These are phyloP conservation scores for Agonopterix subpropinquella DNA, from an alignment of 2,888 invertebrate species.

Conservation along the genomic window DNA sequence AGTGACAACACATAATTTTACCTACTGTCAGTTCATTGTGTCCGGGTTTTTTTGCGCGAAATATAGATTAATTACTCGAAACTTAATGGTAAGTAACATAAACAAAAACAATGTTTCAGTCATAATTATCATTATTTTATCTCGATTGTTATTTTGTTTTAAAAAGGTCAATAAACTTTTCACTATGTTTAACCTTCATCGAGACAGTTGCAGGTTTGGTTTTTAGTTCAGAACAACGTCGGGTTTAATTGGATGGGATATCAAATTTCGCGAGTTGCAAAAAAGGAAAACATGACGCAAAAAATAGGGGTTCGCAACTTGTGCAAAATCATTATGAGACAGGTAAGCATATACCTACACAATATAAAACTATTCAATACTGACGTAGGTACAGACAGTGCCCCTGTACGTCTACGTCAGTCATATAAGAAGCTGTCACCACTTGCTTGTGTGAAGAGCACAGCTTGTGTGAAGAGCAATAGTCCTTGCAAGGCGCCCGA, in stretches of 20 bases:
- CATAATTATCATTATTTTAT: background rate
- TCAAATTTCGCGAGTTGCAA: constrained; percentile 6
- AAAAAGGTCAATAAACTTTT: constrained; percentile 2
- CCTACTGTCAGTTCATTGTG: constrained; percentile 13
- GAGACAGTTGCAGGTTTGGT: constrained; percentile 4
- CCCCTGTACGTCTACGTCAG: no score
- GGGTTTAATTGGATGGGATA: constrained; percentile 6
- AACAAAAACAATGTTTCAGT: background rate
- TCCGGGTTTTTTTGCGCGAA: constrained; percentile 37
- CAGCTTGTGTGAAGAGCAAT: no score
- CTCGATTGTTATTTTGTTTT: no score
- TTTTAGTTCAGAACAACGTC: constrained; percentile 4
- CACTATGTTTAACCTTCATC: background rate
- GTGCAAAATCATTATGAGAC: background rate
- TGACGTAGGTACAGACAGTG: no score
- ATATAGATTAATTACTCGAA: background rate
- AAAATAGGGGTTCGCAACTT: background rate
- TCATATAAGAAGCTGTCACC: no score
- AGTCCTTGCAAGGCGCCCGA: no score
- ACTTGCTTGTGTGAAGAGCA: no score
- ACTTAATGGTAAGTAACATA: background rate
- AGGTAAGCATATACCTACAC: no score
- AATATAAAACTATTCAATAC: no score
- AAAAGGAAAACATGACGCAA: constrained; percentile 1
- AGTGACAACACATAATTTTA: background rate